phyloP scores from a whole-genome alignment of 1,140 invertebrate species.

The Camponotus floridanus region DNA sequence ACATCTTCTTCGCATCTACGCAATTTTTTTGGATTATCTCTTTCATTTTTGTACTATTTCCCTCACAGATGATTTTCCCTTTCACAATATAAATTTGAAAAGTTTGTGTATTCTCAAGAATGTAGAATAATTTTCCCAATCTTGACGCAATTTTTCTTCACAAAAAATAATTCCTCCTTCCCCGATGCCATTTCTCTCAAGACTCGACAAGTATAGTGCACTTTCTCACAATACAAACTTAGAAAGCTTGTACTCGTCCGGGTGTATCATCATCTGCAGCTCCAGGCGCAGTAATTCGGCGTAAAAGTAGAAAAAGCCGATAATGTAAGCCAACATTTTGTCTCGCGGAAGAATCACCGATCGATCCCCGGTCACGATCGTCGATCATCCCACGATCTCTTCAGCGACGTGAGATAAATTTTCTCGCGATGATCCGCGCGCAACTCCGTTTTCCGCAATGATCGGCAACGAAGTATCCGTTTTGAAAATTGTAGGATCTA shows the following conservation, averaged over 20 bases:
- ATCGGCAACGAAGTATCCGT: neutral
- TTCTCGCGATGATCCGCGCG: neutral
- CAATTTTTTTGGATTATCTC: too few species aligned
- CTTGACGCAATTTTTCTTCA: neutral
- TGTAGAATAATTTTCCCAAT: neutral
- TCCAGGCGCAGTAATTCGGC: slow-evolving; percentile 79
- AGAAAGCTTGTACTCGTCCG: slow-evolving; percentile 78
- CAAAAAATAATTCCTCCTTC: neutral
- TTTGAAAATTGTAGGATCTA: slow-evolving; percentile 68
- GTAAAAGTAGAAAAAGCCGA: slow-evolving; percentile 82
- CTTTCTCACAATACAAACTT: slow-evolving; percentile 77
- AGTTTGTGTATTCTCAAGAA: neutral
- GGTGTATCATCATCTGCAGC: slow-evolving; percentile 79
- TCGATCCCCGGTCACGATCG: slow-evolving; percentile 14
- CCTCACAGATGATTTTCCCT: too few species aligned
- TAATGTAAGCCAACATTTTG: slow-evolving; percentile 80
- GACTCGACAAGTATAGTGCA: neutral
- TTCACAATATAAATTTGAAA: too few species aligned
- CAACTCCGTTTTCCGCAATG: neutral
- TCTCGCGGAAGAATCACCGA: slow-evolving; percentile 1
- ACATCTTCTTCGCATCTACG: too few species aligned
- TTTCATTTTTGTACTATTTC: too few species aligned
- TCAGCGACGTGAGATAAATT: neutral
- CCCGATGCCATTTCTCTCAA: too few species aligned
- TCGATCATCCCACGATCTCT: slow-evolving; percentile 37